Conservation (phyloP, 2,888 invertebrate genomes). For the Clanis bilineata region DNA sequence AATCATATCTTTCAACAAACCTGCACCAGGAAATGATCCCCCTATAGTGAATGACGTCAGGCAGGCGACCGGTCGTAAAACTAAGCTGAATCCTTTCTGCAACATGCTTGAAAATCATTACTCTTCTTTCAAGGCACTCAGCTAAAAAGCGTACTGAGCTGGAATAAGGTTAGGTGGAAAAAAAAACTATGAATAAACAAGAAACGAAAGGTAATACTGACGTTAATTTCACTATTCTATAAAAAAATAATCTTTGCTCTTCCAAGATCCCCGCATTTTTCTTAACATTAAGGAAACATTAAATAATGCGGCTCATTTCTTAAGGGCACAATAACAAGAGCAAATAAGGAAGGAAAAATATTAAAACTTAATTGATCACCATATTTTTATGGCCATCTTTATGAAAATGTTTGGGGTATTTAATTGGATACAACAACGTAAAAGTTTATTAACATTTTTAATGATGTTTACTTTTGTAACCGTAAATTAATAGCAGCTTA, state of each 20-base stretch:
- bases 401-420: neutral
- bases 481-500: no score
- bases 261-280: constrained; percentile 14
- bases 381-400: neutral
- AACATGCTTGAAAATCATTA: no score
- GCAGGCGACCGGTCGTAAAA: no score
- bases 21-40: no score
- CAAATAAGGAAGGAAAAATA: constrained; percentile 15
- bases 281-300: constrained; percentile 8
- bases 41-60: no score
- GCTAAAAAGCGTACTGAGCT: no score
- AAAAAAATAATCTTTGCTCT: neutral
- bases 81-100: no score
- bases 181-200: no score
- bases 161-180: no score
- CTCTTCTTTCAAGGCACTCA: no score
- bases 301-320: constrained; percentile 16
- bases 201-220: neutral
- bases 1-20: no score
- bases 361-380: neutral
- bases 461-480: neutral
- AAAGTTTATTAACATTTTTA: neutral
- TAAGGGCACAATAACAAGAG: constrained; percentile 16
- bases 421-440: neutral
- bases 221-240: neutral